Evolutionary conservation across 2,888 invertebrate genomes (phyloP).

Genomic region (Sipha maydis): DNA sequence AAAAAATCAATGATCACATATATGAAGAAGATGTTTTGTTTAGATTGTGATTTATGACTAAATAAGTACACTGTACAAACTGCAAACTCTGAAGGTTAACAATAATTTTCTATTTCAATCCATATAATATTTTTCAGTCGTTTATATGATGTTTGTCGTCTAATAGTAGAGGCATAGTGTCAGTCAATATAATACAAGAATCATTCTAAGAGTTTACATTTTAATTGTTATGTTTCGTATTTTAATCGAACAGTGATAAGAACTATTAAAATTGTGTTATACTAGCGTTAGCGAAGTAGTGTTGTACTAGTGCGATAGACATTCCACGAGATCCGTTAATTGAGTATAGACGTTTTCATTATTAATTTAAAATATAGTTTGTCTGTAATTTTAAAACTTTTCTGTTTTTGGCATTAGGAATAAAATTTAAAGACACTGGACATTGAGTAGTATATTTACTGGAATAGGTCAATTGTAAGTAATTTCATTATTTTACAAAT

Average conservation of each 20-base stretch:
- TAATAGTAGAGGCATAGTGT: neutral
- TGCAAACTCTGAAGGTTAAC: slow-evolving; percentile 39
- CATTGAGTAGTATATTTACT: neutral
- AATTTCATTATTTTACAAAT: neutral
- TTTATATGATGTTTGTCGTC: neutral
- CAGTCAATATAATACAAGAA: neutral
- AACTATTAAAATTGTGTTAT: neutral
- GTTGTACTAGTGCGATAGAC: neutral
- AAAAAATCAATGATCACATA: neutral
- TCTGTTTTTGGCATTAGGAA: neutral
- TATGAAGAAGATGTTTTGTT: slow-evolving; percentile 21
- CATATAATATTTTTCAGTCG: slow-evolving; percentile 22
- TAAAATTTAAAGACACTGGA: neutral
- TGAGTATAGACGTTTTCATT: neutral
- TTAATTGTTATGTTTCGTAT: neutral
- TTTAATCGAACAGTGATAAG: slow-evolving; percentile 11
- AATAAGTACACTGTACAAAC: neutral
- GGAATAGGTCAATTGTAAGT: slow-evolving; percentile 1
- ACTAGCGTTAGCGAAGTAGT: neutral
- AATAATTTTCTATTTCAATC: slow-evolving; percentile 17
- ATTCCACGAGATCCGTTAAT: neutral
- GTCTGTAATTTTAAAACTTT: neutral
- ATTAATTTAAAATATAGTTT: neutral
- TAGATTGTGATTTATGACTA: neutral
- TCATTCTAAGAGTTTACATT: neutral